phyloP scores from a whole-genome alignment of 2,113 vertebrate species.

The Butorides virescens region DNA sequence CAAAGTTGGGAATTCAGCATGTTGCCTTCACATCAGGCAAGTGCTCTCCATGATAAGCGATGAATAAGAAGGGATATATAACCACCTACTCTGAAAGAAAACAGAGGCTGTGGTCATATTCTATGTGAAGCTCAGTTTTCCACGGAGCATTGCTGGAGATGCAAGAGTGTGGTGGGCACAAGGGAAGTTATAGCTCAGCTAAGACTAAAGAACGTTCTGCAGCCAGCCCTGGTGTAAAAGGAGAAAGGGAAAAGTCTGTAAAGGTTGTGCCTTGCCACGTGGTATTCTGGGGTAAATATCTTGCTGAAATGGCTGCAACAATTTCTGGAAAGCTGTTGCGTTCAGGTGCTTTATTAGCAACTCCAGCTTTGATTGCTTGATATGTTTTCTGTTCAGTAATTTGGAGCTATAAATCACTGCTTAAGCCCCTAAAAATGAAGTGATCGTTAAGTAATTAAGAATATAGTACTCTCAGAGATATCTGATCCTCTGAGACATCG shows the following conservation, averaged over 20 bases:
- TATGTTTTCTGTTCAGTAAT: slow-evolving; percentile 48
- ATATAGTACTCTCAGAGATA: slow-evolving; percentile 29
- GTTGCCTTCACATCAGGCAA: not conserved
- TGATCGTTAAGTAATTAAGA: slow-evolving; percentile 51
- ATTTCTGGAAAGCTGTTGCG: not conserved
- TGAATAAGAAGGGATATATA: not conserved
- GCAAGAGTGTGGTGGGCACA: accelerated
- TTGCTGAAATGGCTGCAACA: not conserved
- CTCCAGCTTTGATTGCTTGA: slow-evolving; percentile 48
- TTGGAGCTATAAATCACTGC: slow-evolving; percentile 41
- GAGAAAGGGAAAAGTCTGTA: not conserved
- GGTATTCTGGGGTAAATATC: not conserved
- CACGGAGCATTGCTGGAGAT: not conserved
- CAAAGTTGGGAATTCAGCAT: not conserved
- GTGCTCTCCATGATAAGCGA: not conserved
- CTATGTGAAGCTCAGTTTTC: not conserved
- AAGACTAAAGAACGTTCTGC: not conserved
- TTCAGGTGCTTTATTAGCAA: not conserved
- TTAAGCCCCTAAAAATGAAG: slow-evolving; percentile 58
- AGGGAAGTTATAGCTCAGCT: not conserved
- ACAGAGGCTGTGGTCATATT: not conserved
- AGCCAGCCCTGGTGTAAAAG: not conserved
- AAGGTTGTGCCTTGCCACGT: not conserved
- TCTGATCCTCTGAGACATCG: slow-evolving; percentile 7
- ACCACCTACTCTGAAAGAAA: not conserved